Base-by-base conservation (phyloP, 1,140 invertebrate species). In the Hyphantria cunea region DNA sequence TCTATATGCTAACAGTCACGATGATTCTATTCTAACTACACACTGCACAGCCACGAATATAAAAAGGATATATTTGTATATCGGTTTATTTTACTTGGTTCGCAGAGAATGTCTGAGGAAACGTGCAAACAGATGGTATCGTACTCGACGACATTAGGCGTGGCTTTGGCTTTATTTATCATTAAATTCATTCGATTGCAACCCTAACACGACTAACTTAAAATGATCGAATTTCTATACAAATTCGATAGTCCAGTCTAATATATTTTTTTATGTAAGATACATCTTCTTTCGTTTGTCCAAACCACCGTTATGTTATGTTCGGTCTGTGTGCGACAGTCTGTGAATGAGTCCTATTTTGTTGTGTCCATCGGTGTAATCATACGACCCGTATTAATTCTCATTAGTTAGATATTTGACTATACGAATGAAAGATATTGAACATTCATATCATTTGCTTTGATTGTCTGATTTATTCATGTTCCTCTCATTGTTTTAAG, bases 51-150 rank as follows among this genome's bases (percentile, higher is more conserved):
- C 64, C 53, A 73, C 63, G 54, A 59, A 69, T 63, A 54, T 64
- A 60, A 49, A 63, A 51, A 60, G 53, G 67, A 67, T 72, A 67
- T 75, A 68, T 69, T 68, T 70, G 69, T 66, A 68, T 83, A 80
- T 80, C 66, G 76, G 72, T 82, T 77, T 79, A 80, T 90, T 89
- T 89, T 91, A 89, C 93, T 94, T 93, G 88, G 80, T 94, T 94
- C 94, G 93, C 94, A 95, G 94, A 95, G 93, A 94, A 94, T 94
- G 93, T 94, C 94, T 92, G 94, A 95, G 93, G 94, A 95, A 92
- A 93, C 93, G 92, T 95, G 94, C 94, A 95, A 95, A 94, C 93
- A 94, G 92, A 95, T 94, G 94, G 94, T 95, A 95, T 94, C 91
- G 94, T 95, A 94, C 93, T 49, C 79, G 81, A 79, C 75, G 86